Evolutionary conservation across 2,888 invertebrate species (phyloP), one percentile per base, ranked within the genome.

Genomic region (Trissolcus japonicus): DNA sequence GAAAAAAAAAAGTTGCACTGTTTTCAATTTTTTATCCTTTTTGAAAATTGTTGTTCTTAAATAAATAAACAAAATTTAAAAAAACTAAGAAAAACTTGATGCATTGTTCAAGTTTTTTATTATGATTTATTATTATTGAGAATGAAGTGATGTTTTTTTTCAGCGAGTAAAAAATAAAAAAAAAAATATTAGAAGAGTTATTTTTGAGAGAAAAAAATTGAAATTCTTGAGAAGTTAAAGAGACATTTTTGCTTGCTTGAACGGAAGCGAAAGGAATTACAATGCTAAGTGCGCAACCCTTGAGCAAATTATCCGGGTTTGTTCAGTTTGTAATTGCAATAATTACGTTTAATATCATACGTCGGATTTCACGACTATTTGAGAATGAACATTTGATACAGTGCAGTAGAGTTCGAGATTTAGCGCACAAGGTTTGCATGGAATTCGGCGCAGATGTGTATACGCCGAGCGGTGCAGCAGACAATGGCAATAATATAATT

Each of bases 401-500:
- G 59, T 75, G 65, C 13, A 60, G 67, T 43, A 61, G 67, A 65
- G 67, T 78, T 67, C 48, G 67, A 71, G 75, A 75, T 60, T 67
- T 71, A 71, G 71, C 63, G 75, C 35, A 2, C 68, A 73, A 77
- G 77, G 77, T 67, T 73, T 74, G 73, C 72, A 57, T 54, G 55
- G 78, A 79, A 81, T 82, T 81, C 81, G 80, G 67, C 71, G 63
- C 69, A 81, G 82, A 81, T 76, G 81, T 75, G 59, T 75, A 68
- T 73, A 60, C 48, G 72, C 40, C 54, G 56, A 78, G 72, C 68
- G 40, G 62, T 62, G 29, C 67, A 78, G 80, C 68, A 82, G 84
- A 86, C 86, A 86, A 86, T 86, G 85, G 86, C 84, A 84, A 85
- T 85, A 85, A 86, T 83, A 83, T 85, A 86, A 86, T 86, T 86